Base-by-base conservation (phyloP, 2,797 vertebrate genomes). In the Mastacembelus armatus region DNA sequence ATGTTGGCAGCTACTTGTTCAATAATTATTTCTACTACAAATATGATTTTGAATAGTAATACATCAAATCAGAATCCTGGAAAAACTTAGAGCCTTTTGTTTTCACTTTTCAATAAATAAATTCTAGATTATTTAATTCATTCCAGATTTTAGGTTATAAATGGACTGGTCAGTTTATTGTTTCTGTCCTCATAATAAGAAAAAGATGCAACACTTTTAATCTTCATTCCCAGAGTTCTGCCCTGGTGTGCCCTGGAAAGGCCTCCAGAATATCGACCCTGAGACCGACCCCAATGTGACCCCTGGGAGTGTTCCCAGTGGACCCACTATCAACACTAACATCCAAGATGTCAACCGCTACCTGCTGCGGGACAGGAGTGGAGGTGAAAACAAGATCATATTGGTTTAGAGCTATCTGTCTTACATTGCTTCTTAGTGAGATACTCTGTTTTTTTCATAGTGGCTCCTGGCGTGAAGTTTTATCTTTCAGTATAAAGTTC, bases 291-390 rank as follows among this genome's bases (percentile, higher is more conserved):
- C 98, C 0, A 98, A 99, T 48, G 90, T 96, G 91, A 99, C 98
- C 68, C 98, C 98, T 26, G 98, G 98, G 70, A 99, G 98, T 43
- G 98, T 99, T 79, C 96, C 96, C 26, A 98, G 95, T 12, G 97
- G 97, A 66, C 98, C 97, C 10, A 98, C 96, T 78, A 98, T 99
- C 87, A 99, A 98, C 89, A 98, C 97, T 92, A 98, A 96, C 51
- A 98, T 99, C 62, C 97, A 98, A 88, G 97, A 98, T 84, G 98
- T 99, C 84, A 98, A 99, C 90, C 97, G 97, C 86, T 99, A 97
- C 92, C 95, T 99, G 88, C 94, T 98, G 79, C 86, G 94, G 64
- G 94, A 95, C 88, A 94, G 98, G 84, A 98, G 95, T 86, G 97
- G 95, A 96, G 96, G 97, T 98, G 90, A 92, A 91, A 21, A 33